Base-by-base conservation (phyloP, 2,113 vertebrate species). In the Emydura subglobosa region DNA sequence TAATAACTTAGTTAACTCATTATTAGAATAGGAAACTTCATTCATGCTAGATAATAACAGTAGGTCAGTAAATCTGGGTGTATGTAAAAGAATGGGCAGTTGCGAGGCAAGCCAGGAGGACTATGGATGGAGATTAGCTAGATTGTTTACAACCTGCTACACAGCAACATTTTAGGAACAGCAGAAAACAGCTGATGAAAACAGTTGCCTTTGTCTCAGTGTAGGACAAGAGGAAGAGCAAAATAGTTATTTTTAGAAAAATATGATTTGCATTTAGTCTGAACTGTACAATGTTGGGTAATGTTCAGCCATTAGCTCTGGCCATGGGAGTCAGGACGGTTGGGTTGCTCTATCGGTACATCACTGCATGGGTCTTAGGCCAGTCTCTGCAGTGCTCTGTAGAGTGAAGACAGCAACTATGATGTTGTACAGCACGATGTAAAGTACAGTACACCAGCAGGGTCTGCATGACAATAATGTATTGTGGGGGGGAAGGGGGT, bases 401-500 rank as follows among this genome's bases (percentile, higher is more conserved):
- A 39, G 65, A 22, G 3, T 4, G n/a, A 39, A 21, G 72, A 24
- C 10, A 6, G 72, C 24, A 22, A 76, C 22, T 6, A 10, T 59
- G 65, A 72, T 5, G 17, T 68, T 31, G n/a, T 7, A 11, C 10
- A 76, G 39, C 5, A 27, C 57, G 9, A 42, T 76, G 72, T 7
- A 16, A 29, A 61, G 29, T 16, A 34, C 68, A 39, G 7, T 13
- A 39, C 39, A 8, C 19, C n/a, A 42, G 68, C 21, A 44, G 22
- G 5, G 68, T 74, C 68, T 42, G n/a, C n/a, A 6, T 76, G 72
- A 6, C 31, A 65, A 10, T 17, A 68, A 5, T 8, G 31, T 9
- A 19, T 17, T n/a, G 14, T 29, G 61, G 7, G 14, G 4, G 6
- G 14, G 29, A 2, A 2, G 61, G 3, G 3, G 13, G 16, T 65